A percentile compares a stretch with the other conserved stretches of the same genome.
Evolutionary conservation across 1,140 invertebrate genomes (phyloP).

Genomic region (Drosophila subobscura): DNA sequence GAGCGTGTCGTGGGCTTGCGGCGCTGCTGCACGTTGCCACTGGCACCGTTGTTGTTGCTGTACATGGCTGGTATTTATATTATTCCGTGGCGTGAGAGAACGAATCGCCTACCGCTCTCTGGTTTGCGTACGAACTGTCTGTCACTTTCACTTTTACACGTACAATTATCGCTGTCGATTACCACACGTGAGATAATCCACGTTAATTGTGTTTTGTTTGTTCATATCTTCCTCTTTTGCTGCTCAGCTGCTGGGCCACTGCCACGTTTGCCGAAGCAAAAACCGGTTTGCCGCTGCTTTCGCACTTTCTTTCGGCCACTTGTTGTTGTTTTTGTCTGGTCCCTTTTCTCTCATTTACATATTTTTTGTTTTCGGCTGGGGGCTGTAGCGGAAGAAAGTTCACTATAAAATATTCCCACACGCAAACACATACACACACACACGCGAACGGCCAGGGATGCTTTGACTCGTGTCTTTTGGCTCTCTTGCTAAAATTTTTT

Average conservation of each 20-base stretch:
- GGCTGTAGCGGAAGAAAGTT: constrained; percentile 67
- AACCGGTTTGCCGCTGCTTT: constrained; percentile 54
- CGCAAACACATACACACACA: constrained; percentile 21
- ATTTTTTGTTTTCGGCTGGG: constrained; percentile 2
- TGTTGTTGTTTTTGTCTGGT: constrained; percentile 28
- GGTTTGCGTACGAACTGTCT: constrained; percentile 12
- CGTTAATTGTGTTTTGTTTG: constrained; percentile 24
- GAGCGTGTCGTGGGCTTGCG: constrained; percentile 65
- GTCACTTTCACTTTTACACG: constrained; percentile 60
- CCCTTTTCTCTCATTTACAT: constrained; percentile 50
- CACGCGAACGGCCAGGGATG: constrained; percentile 23
- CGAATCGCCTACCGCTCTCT: too few relatives aligned
- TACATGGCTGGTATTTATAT: constrained; percentile 3
- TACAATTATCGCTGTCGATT: constrained; percentile 16
- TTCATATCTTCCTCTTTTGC: constrained; percentile 8
- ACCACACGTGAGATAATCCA: constrained; percentile 16
- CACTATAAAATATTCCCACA: constrained; percentile 44
- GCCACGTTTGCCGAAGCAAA: constrained; percentile 55
- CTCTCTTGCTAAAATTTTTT: constrained; percentile 13
- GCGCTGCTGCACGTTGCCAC: constrained; percentile 55
- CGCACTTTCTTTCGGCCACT: constrained; percentile 60
- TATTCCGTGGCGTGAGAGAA: constrained; percentile 11
- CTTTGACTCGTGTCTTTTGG: constrained; percentile 22
- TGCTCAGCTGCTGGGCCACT: constrained; percentile 5
- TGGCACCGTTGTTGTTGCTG: constrained; percentile 22